Evolutionary conservation across 2,113 vertebrate species (phyloP).

Genomic region (Chrysochloris asiatica): DNA sequence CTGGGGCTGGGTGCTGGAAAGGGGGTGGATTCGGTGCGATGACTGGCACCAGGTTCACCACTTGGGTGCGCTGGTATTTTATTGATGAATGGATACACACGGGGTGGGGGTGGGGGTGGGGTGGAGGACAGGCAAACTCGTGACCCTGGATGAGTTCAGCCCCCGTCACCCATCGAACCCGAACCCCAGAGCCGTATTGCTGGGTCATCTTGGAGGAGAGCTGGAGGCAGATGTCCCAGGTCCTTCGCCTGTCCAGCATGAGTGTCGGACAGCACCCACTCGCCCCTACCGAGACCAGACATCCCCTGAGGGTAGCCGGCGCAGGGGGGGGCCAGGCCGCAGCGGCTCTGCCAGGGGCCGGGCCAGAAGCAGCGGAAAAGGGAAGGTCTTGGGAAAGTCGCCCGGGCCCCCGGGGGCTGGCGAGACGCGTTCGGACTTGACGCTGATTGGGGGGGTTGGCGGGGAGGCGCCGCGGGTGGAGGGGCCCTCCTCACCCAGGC

Average conservation of each 20-base stretch:
- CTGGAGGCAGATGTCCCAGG: neutral
- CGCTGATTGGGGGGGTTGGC: slow-evolving; percentile 85
- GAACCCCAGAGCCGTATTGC: neutral
- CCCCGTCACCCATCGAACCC: neutral
- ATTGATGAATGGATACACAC: slow-evolving; percentile 29
- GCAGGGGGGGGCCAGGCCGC: slow-evolving; percentile 60
- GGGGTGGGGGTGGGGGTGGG: neutral
- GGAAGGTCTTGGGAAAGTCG: slow-evolving; percentile 86
- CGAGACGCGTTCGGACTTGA: slow-evolving; percentile 93
- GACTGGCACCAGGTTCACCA: neutral
- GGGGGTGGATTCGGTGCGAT: neutral
- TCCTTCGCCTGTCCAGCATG: neutral
- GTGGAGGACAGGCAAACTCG: neutral
- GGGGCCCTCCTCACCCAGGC: slow-evolving; percentile 77
- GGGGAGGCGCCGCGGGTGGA: slow-evolving; percentile 76
- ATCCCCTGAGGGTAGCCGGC: slow-evolving; percentile 84
- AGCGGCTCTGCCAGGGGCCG: slow-evolving; percentile 82
- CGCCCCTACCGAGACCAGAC: slow-evolving; percentile 91
- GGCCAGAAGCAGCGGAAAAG: slow-evolving; percentile 74
- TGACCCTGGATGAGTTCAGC: neutral
- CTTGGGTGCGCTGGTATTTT: slow-evolving; percentile 9
- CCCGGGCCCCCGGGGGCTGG: slow-evolving; percentile 87
- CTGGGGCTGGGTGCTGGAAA: neutral
- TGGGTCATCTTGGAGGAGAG: neutral
- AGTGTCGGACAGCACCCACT: neutral